Evolutionary conservation across 2,113 vertebrate species (phyloP), one percentile per base, ranked within the genome.

Genomic region (Zingel zingel): DNA sequence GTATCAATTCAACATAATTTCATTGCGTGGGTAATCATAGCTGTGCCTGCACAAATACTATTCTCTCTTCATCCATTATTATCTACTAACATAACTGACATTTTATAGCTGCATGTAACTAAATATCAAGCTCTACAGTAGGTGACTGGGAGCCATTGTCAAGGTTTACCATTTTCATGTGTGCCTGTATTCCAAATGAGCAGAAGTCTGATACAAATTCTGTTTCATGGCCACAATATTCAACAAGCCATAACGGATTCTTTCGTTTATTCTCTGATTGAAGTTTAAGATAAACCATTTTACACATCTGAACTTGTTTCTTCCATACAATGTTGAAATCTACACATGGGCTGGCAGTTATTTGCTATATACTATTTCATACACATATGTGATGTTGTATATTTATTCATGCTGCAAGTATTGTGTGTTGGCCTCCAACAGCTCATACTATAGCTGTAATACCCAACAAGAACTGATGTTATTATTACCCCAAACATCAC

Each of bases 1-100:
- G 13, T 36, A 50, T 67, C 30, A 62, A 23, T 82, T 63, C 39
- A 56, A 69, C 21, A 65, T 68, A 1, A 76, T 77, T 74, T 16
- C 47, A 53, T 69, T 81, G 73, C 58, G 25, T 33, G 48, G 13
- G 27, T 83, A 65, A 73, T 68, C 45, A 54, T n/a, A 23, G 43
- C 77, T 79, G 43, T 45, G 51, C 8, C 51, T 53, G 33, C 43
- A 69, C 61, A 86, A 56, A 69, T 63, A 30, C 39, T 36, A 62
- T 73, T 79, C 64, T 62, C 58, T 86, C 56, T 79, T 77, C 58
- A 80, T 70, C 48, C 19, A 43, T 70, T 68, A 56, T 61, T 71
- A 83, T 74, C 53, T 59, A 13, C 69, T 57, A 36, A 84, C 50
- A 58, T 48, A 77, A 80, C 9, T 85, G 72, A 74, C 75, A 84